Base-by-base conservation (phyloP, 1,140 invertebrate species). In the Mylabris phalerata region DNA sequence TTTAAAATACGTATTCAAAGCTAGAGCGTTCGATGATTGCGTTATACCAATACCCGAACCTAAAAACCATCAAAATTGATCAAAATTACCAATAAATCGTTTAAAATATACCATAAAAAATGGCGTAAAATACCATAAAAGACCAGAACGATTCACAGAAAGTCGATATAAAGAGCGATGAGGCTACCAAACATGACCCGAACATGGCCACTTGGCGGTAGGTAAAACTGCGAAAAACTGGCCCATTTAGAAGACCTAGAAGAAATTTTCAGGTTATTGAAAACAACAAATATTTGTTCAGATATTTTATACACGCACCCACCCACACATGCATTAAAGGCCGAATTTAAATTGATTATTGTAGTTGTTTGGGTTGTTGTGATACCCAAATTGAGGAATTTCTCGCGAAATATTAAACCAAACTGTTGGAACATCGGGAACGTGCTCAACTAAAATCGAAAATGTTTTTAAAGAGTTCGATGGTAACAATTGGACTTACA, bases 391-490 rank as follows among this genome's bases (percentile, higher is more conserved):
- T 75, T 64, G 1, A 68, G 51, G 38, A 86, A 80, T 61, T 77
- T 80, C 47, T 83, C 80, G 24, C 80, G 80, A 65, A 84, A 86
- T 41, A 87, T 71, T 25, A 86, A 74, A 1, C 84, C 84, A 59
- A 87, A 86, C 57, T 82, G 83, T 69, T 86, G 84, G 40, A 85
- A 68, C 50, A 84, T 75, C 4, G 82, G 80, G 60, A 85, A 75
- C 4, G 79, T 74, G 50, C 79, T 81, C 3, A 86, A 72, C 85
- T 87, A 74, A n/a, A 78, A 77, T 9, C 6, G 19, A 1, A 24
- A 49, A 13, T 13, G 26, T 47, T 2, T 11, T 47, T 47, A 32
- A 32, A 32, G 4, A 4, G 32, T 5, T 32, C 19, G 32, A 32
- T 32, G 32, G 7, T 47, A 11, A 9, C 10, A 13, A 13, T 13